These are phyloP conservation scores for Hyles vespertilio DNA, from an alignment of 1,140 invertebrate species.

Conservation along the genomic window DNA sequence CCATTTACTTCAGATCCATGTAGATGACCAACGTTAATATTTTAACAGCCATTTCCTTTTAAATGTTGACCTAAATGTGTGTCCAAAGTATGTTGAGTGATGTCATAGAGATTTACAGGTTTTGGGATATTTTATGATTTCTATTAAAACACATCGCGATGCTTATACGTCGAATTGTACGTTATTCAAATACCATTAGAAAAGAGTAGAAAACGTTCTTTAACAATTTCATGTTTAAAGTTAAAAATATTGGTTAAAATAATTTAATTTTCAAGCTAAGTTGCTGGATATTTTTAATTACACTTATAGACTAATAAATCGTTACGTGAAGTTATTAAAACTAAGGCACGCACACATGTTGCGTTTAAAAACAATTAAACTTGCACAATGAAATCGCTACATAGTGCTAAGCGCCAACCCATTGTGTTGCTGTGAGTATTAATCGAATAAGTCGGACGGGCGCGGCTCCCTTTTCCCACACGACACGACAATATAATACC, in stretches of 20 bases:
- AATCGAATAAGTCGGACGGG: slow-evolving; percentile 45
- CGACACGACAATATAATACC: not conserved
- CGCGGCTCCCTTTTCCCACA: not conserved
- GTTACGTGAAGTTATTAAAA: slow-evolving; percentile 13
- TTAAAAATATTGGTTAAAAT: not conserved
- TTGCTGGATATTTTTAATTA: not conserved
- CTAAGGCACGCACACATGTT: slow-evolving; percentile 16
- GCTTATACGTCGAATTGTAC: too few species aligned
- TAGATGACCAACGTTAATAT: not conserved
- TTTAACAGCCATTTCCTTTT: too few species aligned
- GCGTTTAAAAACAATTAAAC: slow-evolving; percentile 55
- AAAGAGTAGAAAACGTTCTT: too few species aligned
- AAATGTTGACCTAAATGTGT: too few species aligned
- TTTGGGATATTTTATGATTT: too few species aligned
- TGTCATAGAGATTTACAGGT: too few species aligned
- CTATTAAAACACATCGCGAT: too few species aligned
- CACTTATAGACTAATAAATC: not conserved
- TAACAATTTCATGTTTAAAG: too few species aligned
- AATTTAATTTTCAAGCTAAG: not conserved
- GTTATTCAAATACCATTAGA: too few species aligned
- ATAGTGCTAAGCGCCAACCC: slow-evolving; percentile 42
- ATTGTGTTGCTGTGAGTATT: slow-evolving; percentile 50
- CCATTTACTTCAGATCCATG: not conserved
- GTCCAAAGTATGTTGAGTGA: too few species aligned
- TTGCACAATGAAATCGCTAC: slow-evolving; percentile 49